These are phyloP conservation scores for Pandemis cinnamomeana DNA, from an alignment of 2,888 invertebrate genomes.

Conservation along the genomic window DNA sequence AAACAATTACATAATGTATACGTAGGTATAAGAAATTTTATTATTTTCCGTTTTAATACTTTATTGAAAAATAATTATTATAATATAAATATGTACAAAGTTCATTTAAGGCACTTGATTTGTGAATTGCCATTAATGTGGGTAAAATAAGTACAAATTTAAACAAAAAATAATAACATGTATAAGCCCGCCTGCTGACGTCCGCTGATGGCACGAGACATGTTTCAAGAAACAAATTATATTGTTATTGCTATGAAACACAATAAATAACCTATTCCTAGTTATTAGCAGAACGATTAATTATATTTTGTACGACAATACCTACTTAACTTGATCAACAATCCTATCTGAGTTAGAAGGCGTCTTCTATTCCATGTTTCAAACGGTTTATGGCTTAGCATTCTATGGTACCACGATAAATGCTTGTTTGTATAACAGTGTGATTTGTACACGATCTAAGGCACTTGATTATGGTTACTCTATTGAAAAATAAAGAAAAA, in stretches of 20 bases:
- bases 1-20: conserved; percentile 65
- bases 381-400: conserved; percentile 59
- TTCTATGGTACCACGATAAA: conserved; percentile 56
- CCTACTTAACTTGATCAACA: conserved; percentile 63
- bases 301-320: conserved; percentile 75
- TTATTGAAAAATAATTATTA: conserved; percentile 64
- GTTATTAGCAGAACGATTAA: conserved; percentile 72
- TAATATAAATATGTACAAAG: conserved; percentile 78
- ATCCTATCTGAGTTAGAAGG: conserved; percentile 26
- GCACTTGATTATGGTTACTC: conserved; percentile 34
- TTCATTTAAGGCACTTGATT: conserved; percentile 78
- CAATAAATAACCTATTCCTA: conserved; percentile 65
- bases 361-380: conserved; percentile 35
- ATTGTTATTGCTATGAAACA: conserved; percentile 69
- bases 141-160: conserved; percentile 77
- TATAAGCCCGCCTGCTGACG: conserved; percentile 73
- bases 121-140: conserved; percentile 70
- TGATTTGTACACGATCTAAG: conserved; percentile 38
- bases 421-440: conserved; percentile 50
- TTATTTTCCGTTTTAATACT: conserved; percentile 75
- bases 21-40: conserved; percentile 62
- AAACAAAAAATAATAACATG: conserved; percentile 70
- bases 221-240: conserved; percentile 70
- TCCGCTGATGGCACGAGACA: conserved; percentile 80
- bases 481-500: conserved; percentile 16